Evolutionary conservation across 92 coral and sea anemone species (phyloP).

Genomic region (Siderastrea radians): DNA sequence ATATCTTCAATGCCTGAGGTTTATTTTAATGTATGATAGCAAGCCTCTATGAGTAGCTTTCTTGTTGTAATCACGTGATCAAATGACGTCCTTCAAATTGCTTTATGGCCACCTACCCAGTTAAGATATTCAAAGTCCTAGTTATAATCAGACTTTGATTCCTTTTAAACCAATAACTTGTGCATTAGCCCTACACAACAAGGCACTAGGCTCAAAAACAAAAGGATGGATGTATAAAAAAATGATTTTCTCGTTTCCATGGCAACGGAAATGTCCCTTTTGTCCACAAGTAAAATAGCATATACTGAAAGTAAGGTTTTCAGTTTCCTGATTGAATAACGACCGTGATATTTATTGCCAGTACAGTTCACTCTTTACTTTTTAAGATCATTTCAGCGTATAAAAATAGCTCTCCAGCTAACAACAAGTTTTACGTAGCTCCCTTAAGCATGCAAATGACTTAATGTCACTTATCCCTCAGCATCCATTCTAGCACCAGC

Average conservation of each 20-base stretch:
- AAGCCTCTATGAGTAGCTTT: constrained; percentile 52
- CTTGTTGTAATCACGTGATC: constrained; percentile 26
- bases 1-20: constrained; percentile 47
- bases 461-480: neutral
- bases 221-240: neutral
- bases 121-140: constrained; percentile 1
- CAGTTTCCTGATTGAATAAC: constrained; percentile 5
- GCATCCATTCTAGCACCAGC: constrained; percentile 18
- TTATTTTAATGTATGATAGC: constrained; percentile 38
- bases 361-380: too few species aligned
- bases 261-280: constrained; percentile 12
- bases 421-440: neutral
- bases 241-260: constrained; percentile 31
- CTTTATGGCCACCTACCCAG: constrained; percentile 8
- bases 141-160: neutral
- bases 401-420: neutral
- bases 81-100: constrained; percentile 32
- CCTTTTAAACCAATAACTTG: constrained; percentile 16
- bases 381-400: too few species aligned
- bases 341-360: too few species aligned
- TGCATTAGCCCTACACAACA: constrained; percentile 8
- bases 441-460: neutral
- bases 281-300: constrained; percentile 9
- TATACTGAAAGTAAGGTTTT: constrained; percentile 11
- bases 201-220: constrained; percentile 9